Base-by-base conservation (phyloP, 2,113 vertebrate species). In the Syngnathus typhle region DNA sequence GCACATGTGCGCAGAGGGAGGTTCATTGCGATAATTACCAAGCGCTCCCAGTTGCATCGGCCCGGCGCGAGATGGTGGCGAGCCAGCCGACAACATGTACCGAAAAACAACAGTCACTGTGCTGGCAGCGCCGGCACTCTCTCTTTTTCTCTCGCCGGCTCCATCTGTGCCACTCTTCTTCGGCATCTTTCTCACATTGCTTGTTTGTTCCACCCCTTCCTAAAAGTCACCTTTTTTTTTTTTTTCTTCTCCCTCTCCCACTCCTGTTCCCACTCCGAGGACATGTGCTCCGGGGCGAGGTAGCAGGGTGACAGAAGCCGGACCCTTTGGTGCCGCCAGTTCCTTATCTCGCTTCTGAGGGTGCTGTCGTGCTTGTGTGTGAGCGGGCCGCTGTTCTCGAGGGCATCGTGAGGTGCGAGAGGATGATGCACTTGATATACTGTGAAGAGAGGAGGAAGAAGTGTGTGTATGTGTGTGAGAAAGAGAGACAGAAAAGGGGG, bases 381-480 rank as follows among this genome's bases (percentile, higher is more conserved):
- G 74, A 65, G 80, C 15, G 21, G 63, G 84, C 76, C 56, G 75
- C 75, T 82, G 82, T 88, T 88, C 85, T 88, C 83, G 81, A 88
- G 88, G 85, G 87, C 85, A 87, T 81, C 78, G 81, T 21, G 81
- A 88, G 79, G 88, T 88, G 88, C 82, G 84, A 87, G 82, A 86
- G 88, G 77, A 88, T 87, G 88, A 88, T 88, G 88, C 87, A 90
- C 88, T 89, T 87, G 88, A 88, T 88, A 88, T 69, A 83, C 87
- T 88, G 87, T 82, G 83, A 90, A 77, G 74, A 84, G 75, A 83
- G 58, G 79, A 84, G 83, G 79, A 85, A 84, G 82, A 82, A 77
- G 70, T n/a, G 63, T 23, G 56, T 15, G 32, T 10, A 38, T 13
- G 60, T 19, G 13, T 76, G 52, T 21, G 73, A 16, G 64, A 75